Evolutionary conservation across 2,797 vertebrate species (phyloP).

Genomic region (Hemitrygon akajei): DNA sequence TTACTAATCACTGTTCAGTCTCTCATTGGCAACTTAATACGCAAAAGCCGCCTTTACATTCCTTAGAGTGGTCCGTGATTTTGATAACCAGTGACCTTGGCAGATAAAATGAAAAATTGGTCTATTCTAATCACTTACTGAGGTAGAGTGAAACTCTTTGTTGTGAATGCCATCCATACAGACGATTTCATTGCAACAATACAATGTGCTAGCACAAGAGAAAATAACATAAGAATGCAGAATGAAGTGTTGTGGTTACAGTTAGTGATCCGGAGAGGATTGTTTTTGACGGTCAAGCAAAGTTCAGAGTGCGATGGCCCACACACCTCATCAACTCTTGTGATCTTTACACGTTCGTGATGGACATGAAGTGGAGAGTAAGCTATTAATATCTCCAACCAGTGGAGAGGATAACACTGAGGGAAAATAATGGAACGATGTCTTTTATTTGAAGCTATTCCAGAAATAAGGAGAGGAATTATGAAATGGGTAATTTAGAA

Average conservation of each 20-base stretch:
- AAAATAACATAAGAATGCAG: no score
- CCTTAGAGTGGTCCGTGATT: no score
- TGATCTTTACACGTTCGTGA: background rate
- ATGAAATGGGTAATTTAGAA: conserved; percentile 30
- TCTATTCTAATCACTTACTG: no score
- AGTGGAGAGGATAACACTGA: background rate
- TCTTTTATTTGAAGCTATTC: conserved; percentile 18
- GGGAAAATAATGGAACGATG: background rate
- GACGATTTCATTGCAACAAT: no score
- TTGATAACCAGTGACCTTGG: background rate
- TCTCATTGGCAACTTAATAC: background rate
- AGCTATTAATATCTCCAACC: background rate
- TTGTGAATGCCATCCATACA: no score
- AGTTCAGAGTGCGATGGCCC: background rate
- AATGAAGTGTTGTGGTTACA: no score
- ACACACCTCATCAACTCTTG: background rate
- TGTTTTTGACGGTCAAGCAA: background rate
- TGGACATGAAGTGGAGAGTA: background rate
- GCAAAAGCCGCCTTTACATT: background rate
- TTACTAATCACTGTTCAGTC: background rate
- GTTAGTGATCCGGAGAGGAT: background rate
- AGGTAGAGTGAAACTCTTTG: no score
- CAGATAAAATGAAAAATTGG: background rate
- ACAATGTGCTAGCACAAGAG: no score
- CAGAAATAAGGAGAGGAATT: background rate